Conservation (phyloP, 1,140 invertebrate species). For the Armadillidium nasatum region DNA sequence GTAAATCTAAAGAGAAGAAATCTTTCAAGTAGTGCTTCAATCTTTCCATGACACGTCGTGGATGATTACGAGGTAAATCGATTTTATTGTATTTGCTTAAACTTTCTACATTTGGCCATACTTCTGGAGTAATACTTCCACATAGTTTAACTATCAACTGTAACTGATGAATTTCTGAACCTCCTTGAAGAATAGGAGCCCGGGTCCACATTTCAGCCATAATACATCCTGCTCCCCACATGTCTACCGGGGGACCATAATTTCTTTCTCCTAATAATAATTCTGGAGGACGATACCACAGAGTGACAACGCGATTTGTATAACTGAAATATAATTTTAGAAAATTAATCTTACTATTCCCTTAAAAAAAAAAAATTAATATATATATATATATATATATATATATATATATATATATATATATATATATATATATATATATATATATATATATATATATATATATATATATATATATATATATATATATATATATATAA, state of each 20-base stretch:
- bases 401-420: too few relatives aligned
- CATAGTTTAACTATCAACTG: constrained; percentile 94
- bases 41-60: constrained; percentile 73
- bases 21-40: constrained; percentile 90
- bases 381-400: too few relatives aligned
- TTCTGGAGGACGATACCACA: constrained; percentile 96
- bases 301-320: constrained; percentile 94
- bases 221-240: constrained; percentile 98
- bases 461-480: too few relatives aligned
- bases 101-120: constrained; percentile 91
- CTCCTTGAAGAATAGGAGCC: constrained; percentile 71
- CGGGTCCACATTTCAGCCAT: constrained; percentile 99
- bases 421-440: too few relatives aligned
- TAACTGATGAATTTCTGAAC: constrained; percentile 91
- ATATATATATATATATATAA: too few relatives aligned
- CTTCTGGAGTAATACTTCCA: constrained; percentile 88
- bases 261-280: constrained; percentile 84
- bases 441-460: too few relatives aligned
- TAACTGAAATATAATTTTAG: constrained; percentile 58
- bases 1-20: constrained; percentile 75
- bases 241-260: constrained; percentile 93
- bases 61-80: constrained; percentile 83
- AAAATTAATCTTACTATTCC: too few relatives aligned
- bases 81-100: constrained; percentile 88
- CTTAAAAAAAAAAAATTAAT: too few relatives aligned